Percentiles rank a stretch among this genome's conserved stretches.
Conservation (phyloP, 2,888 invertebrate species). For the Scaptomyza cyrtandrae region DNA sequence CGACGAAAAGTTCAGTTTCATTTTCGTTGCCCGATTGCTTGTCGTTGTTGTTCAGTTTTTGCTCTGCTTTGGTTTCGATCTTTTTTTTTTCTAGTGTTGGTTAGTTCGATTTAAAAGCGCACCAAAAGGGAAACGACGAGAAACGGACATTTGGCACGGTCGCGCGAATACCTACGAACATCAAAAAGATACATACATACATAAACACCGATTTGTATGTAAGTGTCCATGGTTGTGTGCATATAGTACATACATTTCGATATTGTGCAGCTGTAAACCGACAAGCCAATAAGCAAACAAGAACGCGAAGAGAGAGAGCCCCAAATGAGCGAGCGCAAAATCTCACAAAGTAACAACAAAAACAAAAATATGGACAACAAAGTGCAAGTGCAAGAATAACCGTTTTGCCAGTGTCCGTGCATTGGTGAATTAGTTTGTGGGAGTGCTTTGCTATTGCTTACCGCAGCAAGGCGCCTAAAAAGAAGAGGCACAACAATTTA, state of each 20-base stretch:
- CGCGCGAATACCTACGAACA: constrained; percentile 13
- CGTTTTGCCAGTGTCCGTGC: constrained; percentile 40
- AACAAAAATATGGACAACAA: constrained; percentile 46
- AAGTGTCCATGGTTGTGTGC: not conserved
- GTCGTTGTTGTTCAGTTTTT: constrained; percentile 18
- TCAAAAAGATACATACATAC: not conserved
- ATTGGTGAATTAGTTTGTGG: constrained; percentile 16
- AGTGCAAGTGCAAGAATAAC: constrained; percentile 58
- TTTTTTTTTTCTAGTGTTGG: constrained; percentile 25
- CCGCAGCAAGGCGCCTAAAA: constrained; percentile 4
- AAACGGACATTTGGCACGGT: constrained; percentile 54
- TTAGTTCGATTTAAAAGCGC: constrained; percentile 25
- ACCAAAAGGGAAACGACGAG: constrained; percentile 13
- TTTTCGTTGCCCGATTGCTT: constrained; percentile 70
- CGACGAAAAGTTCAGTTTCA: constrained; percentile 79
- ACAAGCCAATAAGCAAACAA: constrained; percentile 44
- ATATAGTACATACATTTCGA: constrained; percentile 1
- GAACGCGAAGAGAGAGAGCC: constrained; percentile 5
- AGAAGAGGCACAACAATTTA: constrained; percentile 23
- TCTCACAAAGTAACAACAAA: not conserved
- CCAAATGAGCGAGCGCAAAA: constrained; percentile 1
- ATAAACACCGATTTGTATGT: not conserved
- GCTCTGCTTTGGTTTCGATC: constrained; percentile 27
- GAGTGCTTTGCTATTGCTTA: constrained; percentile 7
- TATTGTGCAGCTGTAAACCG: constrained; percentile 21